Percentiles rank a stretch among this genome's conserved stretches.
These are phyloP conservation scores for Neolamprologus ventralis DNA, from an alignment of 2,113 vertebrate genomes.

Conservation along the genomic window DNA sequence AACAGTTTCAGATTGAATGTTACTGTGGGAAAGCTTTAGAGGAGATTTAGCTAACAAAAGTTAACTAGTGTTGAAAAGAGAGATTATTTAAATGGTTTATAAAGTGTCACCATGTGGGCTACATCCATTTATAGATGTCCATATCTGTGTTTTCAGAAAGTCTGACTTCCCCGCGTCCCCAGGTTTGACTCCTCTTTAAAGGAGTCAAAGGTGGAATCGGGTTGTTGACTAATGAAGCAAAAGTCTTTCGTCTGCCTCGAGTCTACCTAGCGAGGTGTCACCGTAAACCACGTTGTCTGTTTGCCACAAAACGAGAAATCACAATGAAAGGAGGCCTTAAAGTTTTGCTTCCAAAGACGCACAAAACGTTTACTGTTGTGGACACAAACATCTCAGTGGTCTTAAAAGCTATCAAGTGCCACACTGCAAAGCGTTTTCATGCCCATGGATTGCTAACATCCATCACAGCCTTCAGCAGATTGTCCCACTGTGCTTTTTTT, in stretches of 20 bases:
- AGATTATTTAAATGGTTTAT: neutral
- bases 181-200: neutral
- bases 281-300: neutral
- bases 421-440: neutral
- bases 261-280: neutral
- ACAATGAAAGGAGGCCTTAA: constrained; percentile 23
- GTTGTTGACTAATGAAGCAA: neutral
- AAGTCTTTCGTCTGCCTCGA: neutral
- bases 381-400: neutral
- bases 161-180: neutral
- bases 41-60: neutral
- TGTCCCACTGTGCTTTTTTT: neutral
- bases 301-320: neutral
- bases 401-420: constrained; percentile 7
- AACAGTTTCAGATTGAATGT: neutral
- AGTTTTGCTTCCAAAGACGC: constrained; percentile 2
- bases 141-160: neutral
- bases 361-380: neutral
- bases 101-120: neutral
- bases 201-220: neutral
- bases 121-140: neutral
- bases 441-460: neutral
- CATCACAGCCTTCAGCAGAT: neutral
- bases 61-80: neutral
- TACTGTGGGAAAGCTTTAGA: neutral